Conservation (phyloP, 2,797 vertebrate genomes). For the Acanthiza pusilla region DNA sequence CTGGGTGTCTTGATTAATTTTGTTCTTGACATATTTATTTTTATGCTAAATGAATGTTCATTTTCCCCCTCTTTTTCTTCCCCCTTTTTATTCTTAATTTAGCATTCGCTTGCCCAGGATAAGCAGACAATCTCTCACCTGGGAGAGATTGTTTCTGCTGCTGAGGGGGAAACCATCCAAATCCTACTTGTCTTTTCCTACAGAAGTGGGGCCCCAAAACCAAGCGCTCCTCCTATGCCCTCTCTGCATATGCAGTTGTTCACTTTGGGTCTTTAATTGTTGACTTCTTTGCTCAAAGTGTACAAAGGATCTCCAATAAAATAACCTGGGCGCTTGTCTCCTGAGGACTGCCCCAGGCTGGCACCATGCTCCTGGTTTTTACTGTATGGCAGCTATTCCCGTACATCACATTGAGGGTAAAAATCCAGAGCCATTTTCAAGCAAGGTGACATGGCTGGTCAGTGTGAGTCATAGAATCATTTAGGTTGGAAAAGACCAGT, state of each 20-base stretch:
- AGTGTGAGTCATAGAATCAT: neutral
- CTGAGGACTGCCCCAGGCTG: neutral
- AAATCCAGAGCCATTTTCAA: neutral
- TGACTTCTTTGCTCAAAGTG: neutral
- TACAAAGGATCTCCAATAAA: neutral
- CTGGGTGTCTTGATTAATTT: neutral
- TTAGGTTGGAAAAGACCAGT: neutral
- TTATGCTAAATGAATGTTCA: neutral
- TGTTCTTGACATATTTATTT: conserved; percentile 12
- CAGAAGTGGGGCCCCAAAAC: neutral
- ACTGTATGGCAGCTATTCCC: neutral
- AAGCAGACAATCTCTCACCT: neutral
- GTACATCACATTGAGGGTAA: neutral
- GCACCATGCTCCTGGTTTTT: neutral
- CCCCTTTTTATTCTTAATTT: conserved; percentile 1
- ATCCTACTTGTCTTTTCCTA: neutral
- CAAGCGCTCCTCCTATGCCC: accelerated
- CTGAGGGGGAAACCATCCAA: neutral
- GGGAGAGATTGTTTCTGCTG: neutral
- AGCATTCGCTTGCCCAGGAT: neutral
- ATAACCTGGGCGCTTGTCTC: neutral
- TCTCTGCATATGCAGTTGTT: accelerated
- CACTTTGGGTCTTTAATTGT: neutral
- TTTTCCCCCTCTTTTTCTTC: neutral
- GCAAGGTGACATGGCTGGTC: accelerated